These are phyloP conservation scores for Todiramphus chloris DNA, from an alignment of 2,113 vertebrate genomes.

Conservation along the genomic window DNA sequence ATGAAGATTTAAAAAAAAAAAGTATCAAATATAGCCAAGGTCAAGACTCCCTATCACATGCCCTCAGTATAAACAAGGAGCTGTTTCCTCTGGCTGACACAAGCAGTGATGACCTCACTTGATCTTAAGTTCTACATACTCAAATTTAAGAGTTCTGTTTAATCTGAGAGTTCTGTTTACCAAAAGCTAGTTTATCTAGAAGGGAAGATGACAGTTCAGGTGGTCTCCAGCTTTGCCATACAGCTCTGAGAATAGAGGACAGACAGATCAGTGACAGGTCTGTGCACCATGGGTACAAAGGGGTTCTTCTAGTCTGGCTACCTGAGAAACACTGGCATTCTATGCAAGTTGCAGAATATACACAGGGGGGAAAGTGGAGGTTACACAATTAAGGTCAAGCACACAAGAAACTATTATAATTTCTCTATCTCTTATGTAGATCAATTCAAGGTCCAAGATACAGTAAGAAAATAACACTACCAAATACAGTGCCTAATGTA, in stretches of 20 bases:
- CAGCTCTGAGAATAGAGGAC: fast-evolving
- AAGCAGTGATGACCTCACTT: background rate
- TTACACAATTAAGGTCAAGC: background rate
- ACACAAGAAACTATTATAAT: background rate
- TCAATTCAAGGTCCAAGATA: background rate
- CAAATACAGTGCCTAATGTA: background rate
- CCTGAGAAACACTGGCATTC: fast-evolving
- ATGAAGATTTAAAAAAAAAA: background rate
- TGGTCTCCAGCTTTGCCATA: background rate
- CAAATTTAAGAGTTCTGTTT: background rate
- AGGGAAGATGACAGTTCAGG: background rate
- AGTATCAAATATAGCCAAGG: background rate
- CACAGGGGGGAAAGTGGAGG: background rate
- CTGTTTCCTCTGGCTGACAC: background rate
- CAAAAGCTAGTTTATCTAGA: background rate
- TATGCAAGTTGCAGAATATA: background rate
- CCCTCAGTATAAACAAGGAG: background rate
- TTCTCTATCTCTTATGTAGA: fast-evolving
- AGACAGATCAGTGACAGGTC: background rate
- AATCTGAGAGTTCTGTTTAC: background rate
- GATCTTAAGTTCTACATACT: background rate
- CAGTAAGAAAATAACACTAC: background rate
- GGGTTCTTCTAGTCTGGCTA: background rate
- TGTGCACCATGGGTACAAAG: background rate
- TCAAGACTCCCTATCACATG: background rate